Evolutionary conservation across 2,888 invertebrate species (phyloP), one percentile per base, ranked within the genome.

Genomic region (Nemapogon koenigi): DNA sequence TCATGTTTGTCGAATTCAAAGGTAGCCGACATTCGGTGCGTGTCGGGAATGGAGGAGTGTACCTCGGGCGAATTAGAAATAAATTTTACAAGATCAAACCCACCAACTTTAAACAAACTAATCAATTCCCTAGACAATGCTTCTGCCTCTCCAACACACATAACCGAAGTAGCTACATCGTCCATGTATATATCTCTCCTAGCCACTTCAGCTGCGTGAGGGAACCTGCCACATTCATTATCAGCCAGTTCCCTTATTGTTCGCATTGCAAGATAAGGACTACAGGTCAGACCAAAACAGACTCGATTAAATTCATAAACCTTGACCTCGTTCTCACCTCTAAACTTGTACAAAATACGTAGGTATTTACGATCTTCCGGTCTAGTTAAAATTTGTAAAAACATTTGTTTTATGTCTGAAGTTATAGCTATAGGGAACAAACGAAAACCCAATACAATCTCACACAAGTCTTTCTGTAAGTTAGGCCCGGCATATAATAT

Each of bases 11-110:
- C 28, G 15, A 28, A 28, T 3, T 2, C 2, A 2, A 3, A 2
- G 3, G 28, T 13, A 2, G 13, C 4, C 28, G 13, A 7, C 7
- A 7, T 7, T 2, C 3, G 13, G 2, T 28, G 7, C 3, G 4
- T n/a, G n/a, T n/a, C 3, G 3, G 28, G 13, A 2, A 28, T 3
- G 11, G 4, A 13, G 3, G 3, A 2, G 2, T 15, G 11, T 10
- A 28, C 7, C 8, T 10, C 13, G 2, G 11, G 4, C 3, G 13
- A 3, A 11, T 28, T 28, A 7, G 28, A 6, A 3, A n/a, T 22
- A 41, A 37, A 43, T 22, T 46, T 48, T 0, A 42, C 33, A 1
- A 48, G 18, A 4, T 46, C 44, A 26, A 43, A 45, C 6, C 35
- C 31, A 2, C 42, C 47, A 16, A 30, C 32, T 27, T 37, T 39